phyloP scores from a whole-genome alignment of 2,113 vertebrate genomes.

The Phoenicopterus ruber region DNA sequence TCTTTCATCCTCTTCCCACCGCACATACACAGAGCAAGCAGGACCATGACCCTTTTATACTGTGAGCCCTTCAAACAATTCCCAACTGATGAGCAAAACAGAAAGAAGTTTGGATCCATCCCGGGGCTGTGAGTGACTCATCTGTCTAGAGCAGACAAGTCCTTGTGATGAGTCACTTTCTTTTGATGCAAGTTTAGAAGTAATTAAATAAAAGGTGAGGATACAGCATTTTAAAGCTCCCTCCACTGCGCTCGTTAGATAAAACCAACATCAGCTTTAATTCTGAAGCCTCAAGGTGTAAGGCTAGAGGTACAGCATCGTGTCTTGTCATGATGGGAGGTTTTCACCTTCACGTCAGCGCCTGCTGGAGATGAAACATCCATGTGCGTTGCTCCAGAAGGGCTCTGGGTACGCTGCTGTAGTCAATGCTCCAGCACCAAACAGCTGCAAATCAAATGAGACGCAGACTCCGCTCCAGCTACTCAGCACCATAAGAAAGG shows the following conservation, averaged over 20 bases:
- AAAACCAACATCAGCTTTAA: background rate
- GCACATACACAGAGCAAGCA: background rate
- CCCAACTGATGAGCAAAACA: background rate
- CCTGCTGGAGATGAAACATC: background rate
- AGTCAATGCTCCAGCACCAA: background rate
- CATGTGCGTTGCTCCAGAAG: background rate
- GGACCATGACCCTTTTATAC: background rate
- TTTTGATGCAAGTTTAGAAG: constrained; percentile 6
- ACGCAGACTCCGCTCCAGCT: background rate
- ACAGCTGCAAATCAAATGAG: background rate
- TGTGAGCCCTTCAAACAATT: background rate
- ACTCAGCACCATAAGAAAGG: background rate
- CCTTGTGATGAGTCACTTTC: constrained; percentile 14
- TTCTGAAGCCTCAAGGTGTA: background rate
- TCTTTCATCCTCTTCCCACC: background rate
- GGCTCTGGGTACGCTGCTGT: background rate
- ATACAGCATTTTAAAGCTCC: background rate
- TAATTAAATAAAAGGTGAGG: constrained; percentile 7
- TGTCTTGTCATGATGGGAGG: background rate
- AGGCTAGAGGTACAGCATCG: background rate
- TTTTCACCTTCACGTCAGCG: background rate
- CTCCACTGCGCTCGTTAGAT: background rate
- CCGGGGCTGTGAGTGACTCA: background rate
- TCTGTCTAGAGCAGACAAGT: background rate
- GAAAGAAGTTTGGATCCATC: background rate